These are phyloP conservation scores for Polyergus mexicanus DNA, from an alignment of 1,140 invertebrate genomes.

Conservation along the genomic window DNA sequence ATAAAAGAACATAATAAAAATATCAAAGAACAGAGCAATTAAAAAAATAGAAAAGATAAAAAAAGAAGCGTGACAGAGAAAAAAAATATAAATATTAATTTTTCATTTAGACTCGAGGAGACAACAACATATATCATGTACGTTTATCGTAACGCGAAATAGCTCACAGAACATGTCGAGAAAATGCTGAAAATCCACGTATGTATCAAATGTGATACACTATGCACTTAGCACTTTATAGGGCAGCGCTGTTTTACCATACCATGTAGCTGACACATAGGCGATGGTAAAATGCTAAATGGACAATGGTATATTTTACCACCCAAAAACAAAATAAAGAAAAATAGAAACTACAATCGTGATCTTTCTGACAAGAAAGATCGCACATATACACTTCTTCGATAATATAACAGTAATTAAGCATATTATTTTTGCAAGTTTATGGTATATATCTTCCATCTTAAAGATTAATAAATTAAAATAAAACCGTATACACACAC, in stretches of 20 bases:
- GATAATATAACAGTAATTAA: background rate
- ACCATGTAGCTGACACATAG: conserved; percentile 51
- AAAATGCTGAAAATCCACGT: conserved; percentile 54
- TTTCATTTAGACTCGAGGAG: conserved; percentile 39
- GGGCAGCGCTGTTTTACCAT: conserved; percentile 52
- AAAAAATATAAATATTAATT: conserved; percentile 13
- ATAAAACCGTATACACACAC: background rate
- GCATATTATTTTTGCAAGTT: background rate
- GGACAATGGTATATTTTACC: conserved; percentile 45
- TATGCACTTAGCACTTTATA: conserved; percentile 61
- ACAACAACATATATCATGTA: conserved; percentile 37
- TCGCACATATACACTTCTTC: background rate
- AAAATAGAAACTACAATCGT: background rate
- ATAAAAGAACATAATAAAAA: too few relatives aligned
- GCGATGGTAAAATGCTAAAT: conserved; percentile 50
- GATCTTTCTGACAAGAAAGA: background rate
- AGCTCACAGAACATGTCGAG: conserved; percentile 44
- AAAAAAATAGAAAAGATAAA: background rate
- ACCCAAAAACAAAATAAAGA: background rate
- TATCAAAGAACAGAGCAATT: background rate
- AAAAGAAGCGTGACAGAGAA: background rate
- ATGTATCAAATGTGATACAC: conserved; percentile 63
- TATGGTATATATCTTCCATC: background rate
- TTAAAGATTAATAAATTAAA: conserved; percentile 5
- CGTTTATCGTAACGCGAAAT: conserved; percentile 44